These are phyloP conservation scores for Druceiella hillmani DNA, from an alignment of 2,888 invertebrate genomes.

Conservation along the genomic window DNA sequence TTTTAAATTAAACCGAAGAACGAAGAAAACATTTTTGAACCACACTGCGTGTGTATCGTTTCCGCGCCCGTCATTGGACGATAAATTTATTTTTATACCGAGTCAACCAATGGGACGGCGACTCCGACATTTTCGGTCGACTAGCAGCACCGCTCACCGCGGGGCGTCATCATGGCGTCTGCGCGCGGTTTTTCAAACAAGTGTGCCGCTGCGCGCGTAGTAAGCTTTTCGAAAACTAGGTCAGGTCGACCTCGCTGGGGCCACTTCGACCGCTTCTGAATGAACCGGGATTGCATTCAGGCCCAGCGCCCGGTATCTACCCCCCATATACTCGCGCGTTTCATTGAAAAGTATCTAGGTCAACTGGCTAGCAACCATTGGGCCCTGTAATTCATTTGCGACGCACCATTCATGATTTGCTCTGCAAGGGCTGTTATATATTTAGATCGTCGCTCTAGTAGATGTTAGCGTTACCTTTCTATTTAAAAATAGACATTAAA, in stretches of 20 bases:
- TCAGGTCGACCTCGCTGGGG: conserved; percentile 39
- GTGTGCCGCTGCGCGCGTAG: conserved; percentile 22
- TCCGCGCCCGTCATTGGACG: no score
- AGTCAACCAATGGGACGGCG: no score
- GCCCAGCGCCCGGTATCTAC: conserved; percentile 34
- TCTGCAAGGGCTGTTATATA: no score
- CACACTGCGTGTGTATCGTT: no score
- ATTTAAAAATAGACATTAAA: neutral
- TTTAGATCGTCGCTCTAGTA: conserved; percentile 39
- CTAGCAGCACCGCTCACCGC: no score
- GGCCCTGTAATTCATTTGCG: conserved; percentile 36
- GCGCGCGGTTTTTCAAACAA: conserved; percentile 35
- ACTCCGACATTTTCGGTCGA: no score
- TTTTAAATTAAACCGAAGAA: no score
- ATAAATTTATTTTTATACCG: no score
- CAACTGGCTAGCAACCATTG: conserved; percentile 41
- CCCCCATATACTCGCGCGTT: conserved; percentile 44
- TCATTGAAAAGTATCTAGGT: conserved; percentile 53
- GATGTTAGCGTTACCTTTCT: conserved; percentile 31
- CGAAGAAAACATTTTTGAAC: no score
- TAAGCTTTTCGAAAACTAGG: conserved; percentile 31
- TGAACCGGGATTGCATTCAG: conserved; percentile 41
- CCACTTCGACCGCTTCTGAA: conserved; percentile 42
- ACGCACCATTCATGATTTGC: conserved; percentile 41
- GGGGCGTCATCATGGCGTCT: no score